Evolutionary conservation across 2,888 invertebrate species (phyloP).

Genomic region (Cyaniris semiargus): DNA sequence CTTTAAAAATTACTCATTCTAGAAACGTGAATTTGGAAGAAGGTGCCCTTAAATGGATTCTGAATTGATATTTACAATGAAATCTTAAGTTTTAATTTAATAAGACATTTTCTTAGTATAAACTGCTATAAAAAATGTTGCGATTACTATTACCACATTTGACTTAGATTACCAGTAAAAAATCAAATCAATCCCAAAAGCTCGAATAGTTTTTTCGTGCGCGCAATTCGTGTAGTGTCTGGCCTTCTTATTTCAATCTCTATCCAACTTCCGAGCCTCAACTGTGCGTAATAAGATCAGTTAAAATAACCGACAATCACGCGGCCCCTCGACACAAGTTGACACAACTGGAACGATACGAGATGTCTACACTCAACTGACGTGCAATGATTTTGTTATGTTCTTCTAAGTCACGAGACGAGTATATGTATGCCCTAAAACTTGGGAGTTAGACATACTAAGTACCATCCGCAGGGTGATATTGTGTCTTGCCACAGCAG

Average conservation of each 20-base stretch:
- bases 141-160: background rate
- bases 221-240: background rate
- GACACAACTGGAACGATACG: slow-evolving; percentile 39
- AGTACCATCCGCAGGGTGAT: no score
- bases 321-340: slow-evolving; percentile 41
- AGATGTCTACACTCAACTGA: background rate
- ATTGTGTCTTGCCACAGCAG: no score
- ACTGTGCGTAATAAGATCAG: slow-evolving; percentile 38
- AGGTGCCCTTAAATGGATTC: no score
- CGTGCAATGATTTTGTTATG: background rate
- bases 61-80: no score
- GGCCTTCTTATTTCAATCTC: background rate
- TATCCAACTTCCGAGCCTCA: slow-evolving; percentile 7
- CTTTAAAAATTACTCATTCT: no score
- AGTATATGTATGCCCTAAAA: background rate
- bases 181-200: background rate
- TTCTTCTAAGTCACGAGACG: background rate
- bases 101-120: no score
- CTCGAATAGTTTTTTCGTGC: background rate
- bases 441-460: no score
- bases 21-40: no score
- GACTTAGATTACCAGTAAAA: background rate
- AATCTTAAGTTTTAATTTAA: no score
- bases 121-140: no score
- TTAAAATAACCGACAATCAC: slow-evolving; percentile 40